Conservation (phyloP, 1,140 invertebrate genomes). For the Drosophila azteca region DNA sequence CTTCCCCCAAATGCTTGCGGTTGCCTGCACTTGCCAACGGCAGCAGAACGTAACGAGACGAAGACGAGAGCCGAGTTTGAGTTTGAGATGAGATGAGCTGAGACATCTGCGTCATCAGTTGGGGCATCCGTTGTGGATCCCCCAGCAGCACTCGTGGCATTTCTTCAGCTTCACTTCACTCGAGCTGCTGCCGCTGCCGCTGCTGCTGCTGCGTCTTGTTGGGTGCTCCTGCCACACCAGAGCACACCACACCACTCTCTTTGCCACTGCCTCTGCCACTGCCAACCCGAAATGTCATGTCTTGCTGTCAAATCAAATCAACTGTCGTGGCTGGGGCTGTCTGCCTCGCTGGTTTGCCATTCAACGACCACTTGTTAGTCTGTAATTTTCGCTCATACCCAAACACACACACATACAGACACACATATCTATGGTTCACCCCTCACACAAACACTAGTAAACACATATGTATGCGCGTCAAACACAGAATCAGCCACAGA, state of each 20-base stretch:
- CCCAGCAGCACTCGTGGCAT: slow-evolving; percentile 56
- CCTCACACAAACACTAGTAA: slow-evolving; percentile 20
- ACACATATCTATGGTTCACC: not conserved
- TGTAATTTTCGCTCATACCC: slow-evolving; percentile 69
- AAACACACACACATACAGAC: slow-evolving; percentile 20
- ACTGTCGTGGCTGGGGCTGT: slow-evolving; percentile 72
- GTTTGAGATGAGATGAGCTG: slow-evolving; percentile 1
- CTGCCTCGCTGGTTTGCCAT: slow-evolving; percentile 77
- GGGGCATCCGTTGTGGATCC: slow-evolving; percentile 24
- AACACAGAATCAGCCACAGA: slow-evolving; percentile 55
- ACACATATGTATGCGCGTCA: slow-evolving; percentile 42
- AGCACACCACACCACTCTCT: too few species aligned
- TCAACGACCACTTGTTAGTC: slow-evolving; percentile 82
- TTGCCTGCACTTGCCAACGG: slow-evolving; percentile 59
- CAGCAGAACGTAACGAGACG: not conserved
- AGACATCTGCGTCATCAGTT: slow-evolving; percentile 5
- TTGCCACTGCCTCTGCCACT: too few species aligned
- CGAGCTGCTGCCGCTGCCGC: slow-evolving; percentile 32
- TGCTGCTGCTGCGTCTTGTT: slow-evolving; percentile 41
- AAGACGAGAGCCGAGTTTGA: too few species aligned
- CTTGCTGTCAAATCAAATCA: slow-evolving; percentile 81
- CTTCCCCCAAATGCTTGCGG: slow-evolving; percentile 31
- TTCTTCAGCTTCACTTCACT: slow-evolving; percentile 72
- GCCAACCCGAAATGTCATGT: slow-evolving; percentile 74
- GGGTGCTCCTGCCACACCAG: too few species aligned